Percentiles rank a stretch among this genome's conserved stretches.
Evolutionary conservation across 2,113 vertebrate species (phyloP).

Genomic region (Ondatra zibethicus): DNA sequence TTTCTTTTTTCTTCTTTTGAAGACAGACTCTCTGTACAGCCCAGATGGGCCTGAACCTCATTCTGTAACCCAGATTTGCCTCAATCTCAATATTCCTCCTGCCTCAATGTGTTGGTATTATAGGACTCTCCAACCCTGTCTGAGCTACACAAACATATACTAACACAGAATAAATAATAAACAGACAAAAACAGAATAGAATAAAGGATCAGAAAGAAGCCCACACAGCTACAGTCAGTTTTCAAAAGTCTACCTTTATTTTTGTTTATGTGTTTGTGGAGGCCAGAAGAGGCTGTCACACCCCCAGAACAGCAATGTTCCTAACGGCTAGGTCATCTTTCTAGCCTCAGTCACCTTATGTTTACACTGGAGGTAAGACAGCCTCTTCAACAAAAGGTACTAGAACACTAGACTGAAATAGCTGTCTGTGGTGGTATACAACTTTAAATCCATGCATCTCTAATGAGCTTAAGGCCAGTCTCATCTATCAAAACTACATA

Average conservation of each 20-base stretch:
- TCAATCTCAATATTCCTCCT: neutral
- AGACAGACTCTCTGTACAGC: neutral
- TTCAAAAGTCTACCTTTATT: neutral
- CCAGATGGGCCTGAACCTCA: neutral
- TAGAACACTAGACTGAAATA: neutral
- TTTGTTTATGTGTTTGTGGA: neutral
- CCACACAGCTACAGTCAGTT: neutral
- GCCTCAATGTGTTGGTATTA: neutral
- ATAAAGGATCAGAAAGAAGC: neutral
- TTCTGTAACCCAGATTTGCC: neutral
- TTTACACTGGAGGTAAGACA: neutral
- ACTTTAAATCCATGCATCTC: neutral
- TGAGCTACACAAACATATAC: neutral
- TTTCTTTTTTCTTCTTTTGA: neutral
- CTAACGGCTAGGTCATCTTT: neutral
- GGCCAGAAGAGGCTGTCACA: neutral
- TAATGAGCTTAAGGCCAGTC: neutral
- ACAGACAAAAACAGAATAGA: neutral
- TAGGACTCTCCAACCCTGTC: neutral
- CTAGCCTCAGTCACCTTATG: neutral
- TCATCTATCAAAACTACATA: neutral
- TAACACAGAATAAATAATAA: neutral
- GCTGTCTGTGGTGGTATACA: neutral
- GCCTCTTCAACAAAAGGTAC: neutral
- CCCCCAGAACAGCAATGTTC: neutral